A percentile compares a stretch with the other conserved stretches of the same genome.
These are phyloP conservation scores for Lamproptera curius DNA, from an alignment of 2,888 invertebrate genomes.

Conservation along the genomic window DNA sequence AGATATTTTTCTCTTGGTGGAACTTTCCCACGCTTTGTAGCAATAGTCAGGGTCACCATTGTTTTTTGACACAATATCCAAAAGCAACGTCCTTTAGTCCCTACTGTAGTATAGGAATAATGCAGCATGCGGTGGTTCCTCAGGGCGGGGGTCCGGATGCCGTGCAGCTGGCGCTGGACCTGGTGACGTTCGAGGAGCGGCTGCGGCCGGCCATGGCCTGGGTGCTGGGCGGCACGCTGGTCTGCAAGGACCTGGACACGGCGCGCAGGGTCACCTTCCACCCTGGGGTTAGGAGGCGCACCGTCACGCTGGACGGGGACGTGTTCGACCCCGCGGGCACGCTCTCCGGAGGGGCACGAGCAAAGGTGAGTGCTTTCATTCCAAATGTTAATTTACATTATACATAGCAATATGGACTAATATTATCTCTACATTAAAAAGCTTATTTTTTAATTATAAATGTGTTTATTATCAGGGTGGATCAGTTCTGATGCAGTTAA, in stretches of 20 bases:
- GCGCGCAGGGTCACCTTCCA: slow-evolving; percentile 92
- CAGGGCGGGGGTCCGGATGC: slow-evolving; percentile 84
- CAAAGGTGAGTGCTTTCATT: slow-evolving; percentile 55
- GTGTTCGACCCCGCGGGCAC: slow-evolving; percentile 94
- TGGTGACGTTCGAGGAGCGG: slow-evolving; percentile 83
- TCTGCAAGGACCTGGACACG: slow-evolving; percentile 88
- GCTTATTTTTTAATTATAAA: too few relatives aligned
- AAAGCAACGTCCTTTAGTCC: too few relatives aligned
- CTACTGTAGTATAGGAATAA: too few relatives aligned
- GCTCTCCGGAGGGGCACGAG: slow-evolving; percentile 90
- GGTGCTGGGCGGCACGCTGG: slow-evolving; percentile 91
- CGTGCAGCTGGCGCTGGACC: slow-evolving; percentile 87
- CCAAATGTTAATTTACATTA: too few relatives aligned
- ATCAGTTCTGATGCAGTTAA: slow-evolving; percentile 77
- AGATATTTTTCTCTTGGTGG: too few relatives aligned
- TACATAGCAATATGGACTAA: neutral
- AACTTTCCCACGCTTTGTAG: too few relatives aligned
- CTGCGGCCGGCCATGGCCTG: slow-evolving; percentile 89
- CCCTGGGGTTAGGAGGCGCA: slow-evolving; percentile 80
- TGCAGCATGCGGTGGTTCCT: too few relatives aligned
- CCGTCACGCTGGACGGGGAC: slow-evolving; percentile 95
- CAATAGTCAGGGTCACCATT: too few relatives aligned
- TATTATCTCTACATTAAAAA: too few relatives aligned
- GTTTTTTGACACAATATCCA: too few relatives aligned
- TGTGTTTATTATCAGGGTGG: too few relatives aligned